phyloP scores from a whole-genome alignment of 2,888 invertebrate species.

The Sinopyrophorus schimmeli region DNA sequence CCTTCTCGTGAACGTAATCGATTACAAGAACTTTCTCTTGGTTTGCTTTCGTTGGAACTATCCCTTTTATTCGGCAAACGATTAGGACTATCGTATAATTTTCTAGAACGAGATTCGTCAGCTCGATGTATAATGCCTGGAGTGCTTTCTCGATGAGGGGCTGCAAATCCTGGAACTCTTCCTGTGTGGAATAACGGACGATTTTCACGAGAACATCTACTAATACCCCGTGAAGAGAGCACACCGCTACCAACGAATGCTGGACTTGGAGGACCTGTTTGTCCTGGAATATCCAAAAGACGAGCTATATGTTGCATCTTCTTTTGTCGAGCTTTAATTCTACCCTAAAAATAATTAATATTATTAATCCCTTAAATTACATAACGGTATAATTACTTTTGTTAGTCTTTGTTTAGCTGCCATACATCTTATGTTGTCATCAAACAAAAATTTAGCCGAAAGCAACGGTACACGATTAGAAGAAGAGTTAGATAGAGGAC shows the following conservation, averaged over 20 bases:
- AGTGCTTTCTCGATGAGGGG: constrained; percentile 53
- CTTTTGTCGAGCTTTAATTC: constrained; percentile 92
- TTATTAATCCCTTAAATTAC: no score
- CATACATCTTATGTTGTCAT: constrained; percentile 99
- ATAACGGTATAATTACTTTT: constrained; percentile 69
- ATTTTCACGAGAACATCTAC: constrained; percentile 47
- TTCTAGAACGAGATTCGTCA: constrained; percentile 41
- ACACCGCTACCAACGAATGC: constrained; percentile 54
- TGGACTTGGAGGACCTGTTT: constrained; percentile 56
- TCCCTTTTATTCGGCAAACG: constrained; percentile 38
- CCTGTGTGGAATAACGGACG: constrained; percentile 51
- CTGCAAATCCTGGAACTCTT: constrained; percentile 54
- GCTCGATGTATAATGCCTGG: constrained; percentile 52
- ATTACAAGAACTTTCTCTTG: constrained; percentile 47
- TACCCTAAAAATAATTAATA: constrained; percentile 62
- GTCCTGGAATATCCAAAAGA: constrained; percentile 80
- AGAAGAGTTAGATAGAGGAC: constrained; percentile 63
- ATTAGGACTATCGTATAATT: constrained; percentile 47
- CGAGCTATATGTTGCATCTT: constrained; percentile 96
- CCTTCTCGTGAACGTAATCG: constrained; percentile 66
- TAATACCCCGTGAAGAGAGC: constrained; percentile 46
- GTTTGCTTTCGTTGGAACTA: constrained; percentile 36
- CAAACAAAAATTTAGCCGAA: constrained; percentile 93
- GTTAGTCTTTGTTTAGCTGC: constrained; percentile 90
- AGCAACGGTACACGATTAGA: constrained; percentile 70